Base-by-base conservation (phyloP, 2,113 vertebrate species). In the Platichthys flesus region DNA sequence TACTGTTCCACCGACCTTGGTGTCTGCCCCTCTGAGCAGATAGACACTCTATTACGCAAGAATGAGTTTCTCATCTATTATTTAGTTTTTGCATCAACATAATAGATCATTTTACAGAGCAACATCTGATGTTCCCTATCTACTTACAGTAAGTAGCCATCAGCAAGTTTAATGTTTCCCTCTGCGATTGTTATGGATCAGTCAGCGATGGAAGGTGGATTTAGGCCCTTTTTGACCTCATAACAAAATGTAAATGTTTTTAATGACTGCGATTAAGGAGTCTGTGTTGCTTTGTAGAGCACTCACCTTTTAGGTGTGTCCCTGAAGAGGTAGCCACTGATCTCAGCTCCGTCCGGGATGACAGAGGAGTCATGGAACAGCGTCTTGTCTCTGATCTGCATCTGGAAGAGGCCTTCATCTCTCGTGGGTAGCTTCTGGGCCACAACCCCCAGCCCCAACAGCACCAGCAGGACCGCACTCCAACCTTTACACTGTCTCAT, bases 381-480 rank as follows among this genome's bases (percentile, higher is more conserved):
- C 0, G 95, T 88, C 79, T 98, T 98, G 93, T 99, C 97, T 79
- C 93, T 94, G 83, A 99, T 97, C 92, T 99, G 98, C 96, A 97
- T 97, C 93, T 99, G 98, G 85, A 99, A 99, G 78, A 98, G 96
- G 12, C 96, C 97, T 80, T 99, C 98, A 76, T 99, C 97, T 68
- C 98, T 95, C 2, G 98, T 99, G 45, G 98, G 98, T 13, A 99
- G 64, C 88, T 99, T 99, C 95, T 99, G 98, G 56, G 94, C 90
- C 86, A 86, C 83, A 5, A 90, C 91, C 57, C 84, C 57, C 0
- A 95, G 85, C 0, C 93, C 94, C 45, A 96, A 69, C 10, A 96
- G 81, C 89, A 96, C 78, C 57, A 92, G 71, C 71, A 96, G 93
- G 74, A 86, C 81, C 66, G 89, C 71, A 5, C 74, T 87, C 86